Conservation (phyloP, 1,140 invertebrate species). For the Thaumetopoea pityocampa region DNA sequence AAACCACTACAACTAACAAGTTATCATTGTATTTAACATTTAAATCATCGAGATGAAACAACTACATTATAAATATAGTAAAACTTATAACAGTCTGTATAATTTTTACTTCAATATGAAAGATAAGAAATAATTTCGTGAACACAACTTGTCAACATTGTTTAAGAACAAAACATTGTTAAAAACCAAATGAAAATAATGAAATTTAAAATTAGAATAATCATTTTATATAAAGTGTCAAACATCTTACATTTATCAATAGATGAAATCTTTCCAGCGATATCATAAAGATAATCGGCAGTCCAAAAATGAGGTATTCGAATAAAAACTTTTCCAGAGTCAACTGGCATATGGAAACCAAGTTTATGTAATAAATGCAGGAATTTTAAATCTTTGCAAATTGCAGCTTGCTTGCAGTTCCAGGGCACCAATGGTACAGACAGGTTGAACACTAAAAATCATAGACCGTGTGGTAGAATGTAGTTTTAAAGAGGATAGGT, state of each 20-base stretch:
- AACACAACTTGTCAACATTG: no score
- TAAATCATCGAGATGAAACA: no score
- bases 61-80: no score
- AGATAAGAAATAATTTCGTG: no score
- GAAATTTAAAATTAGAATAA: slow-evolving; percentile 4
- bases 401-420: slow-evolving; percentile 80
- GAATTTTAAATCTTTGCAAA: slow-evolving; percentile 82
- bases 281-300: slow-evolving; percentile 79
- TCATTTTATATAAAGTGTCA: no score
- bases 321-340: slow-evolving; percentile 83
- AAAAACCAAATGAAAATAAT: slow-evolving; percentile 5
- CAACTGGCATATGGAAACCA: slow-evolving; percentile 83
- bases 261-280: slow-evolving; percentile 80
- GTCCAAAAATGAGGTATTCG: slow-evolving; percentile 86
- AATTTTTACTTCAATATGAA: no score
- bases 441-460: slow-evolving; percentile 79
- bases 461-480: no score
- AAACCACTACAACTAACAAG: no score
- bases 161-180: no score
- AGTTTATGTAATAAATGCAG: slow-evolving; percentile 82
- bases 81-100: no score
- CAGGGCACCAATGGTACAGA: slow-evolving; percentile 86
- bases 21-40: no score
- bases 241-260: slow-evolving; percentile 78
- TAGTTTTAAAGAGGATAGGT: no score